Percentiles rank a stretch among this genome's conserved stretches.
Evolutionary conservation across 2,113 vertebrate genomes (phyloP).

Genomic region (Tinamus guttatus): DNA sequence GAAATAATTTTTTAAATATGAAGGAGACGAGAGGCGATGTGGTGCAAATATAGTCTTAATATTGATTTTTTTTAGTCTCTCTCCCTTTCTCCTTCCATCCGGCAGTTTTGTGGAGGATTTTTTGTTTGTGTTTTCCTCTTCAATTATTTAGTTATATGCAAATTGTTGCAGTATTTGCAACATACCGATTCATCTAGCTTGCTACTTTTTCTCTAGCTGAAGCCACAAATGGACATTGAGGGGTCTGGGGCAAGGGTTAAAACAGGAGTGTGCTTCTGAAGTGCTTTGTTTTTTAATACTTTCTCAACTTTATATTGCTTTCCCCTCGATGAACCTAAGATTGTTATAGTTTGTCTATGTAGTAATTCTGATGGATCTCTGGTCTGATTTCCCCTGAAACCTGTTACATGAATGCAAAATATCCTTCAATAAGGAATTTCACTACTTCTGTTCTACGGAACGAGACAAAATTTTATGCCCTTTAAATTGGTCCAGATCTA

Average conservation of each 20-base stretch:
- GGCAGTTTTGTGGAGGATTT: background rate
- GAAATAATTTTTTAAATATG: background rate
- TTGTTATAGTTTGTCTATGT: fast-evolving
- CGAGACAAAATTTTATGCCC: background rate
- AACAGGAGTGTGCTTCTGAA: background rate
- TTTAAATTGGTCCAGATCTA: background rate
- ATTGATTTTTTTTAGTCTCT: background rate
- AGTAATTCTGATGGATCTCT: background rate
- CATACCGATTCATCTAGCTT: background rate
- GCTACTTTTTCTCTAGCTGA: background rate
- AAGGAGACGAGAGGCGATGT: background rate
- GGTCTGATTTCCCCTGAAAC: background rate
- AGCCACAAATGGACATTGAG: background rate
- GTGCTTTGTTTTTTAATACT: background rate
- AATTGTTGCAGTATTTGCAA: background rate
- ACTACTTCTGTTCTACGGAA: background rate
- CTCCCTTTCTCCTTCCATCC: background rate
- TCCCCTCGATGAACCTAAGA: background rate
- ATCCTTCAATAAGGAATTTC: background rate
- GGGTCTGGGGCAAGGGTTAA: background rate
- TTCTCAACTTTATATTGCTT: background rate
- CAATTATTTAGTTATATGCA: background rate
- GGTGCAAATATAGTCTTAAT: background rate
- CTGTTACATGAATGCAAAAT: background rate
- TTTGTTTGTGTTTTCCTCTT: background rate